Percentiles rank a stretch among this genome's conserved stretches.
Conservation (phyloP, 2,797 vertebrate species). For the Enteromius paludinosus region DNA sequence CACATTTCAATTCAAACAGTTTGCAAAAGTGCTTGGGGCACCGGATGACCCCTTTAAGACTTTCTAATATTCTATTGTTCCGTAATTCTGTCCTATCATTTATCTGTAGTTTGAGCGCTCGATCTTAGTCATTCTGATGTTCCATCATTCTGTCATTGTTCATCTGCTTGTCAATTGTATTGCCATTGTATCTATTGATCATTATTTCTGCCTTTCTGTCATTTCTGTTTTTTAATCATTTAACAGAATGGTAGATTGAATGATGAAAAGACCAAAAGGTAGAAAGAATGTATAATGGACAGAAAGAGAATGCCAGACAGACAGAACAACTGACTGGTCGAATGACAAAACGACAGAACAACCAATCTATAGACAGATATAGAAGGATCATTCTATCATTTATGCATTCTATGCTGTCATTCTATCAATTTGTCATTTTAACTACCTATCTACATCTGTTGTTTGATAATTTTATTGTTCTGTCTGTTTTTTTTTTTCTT, state of each 20-base stretch:
- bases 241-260: neutral
- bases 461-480: neutral
- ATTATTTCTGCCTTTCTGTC: neutral
- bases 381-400: neutral
- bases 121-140: neutral
- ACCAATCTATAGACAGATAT: neutral
- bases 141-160: neutral
- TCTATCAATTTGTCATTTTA: neutral
- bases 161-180: neutral
- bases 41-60: too few relatives aligned
- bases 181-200: neutral
- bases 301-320: neutral
- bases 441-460: neutral
- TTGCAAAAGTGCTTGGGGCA: too few relatives aligned
- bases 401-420: neutral
- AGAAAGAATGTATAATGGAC: neutral
- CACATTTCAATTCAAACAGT: too few relatives aligned
- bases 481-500: neutral
- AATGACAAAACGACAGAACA: neutral
- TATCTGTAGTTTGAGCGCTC: neutral
- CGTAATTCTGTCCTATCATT: neutral
- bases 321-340: constrained; percentile 11
- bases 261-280: neutral
- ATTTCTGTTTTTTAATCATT: neutral
- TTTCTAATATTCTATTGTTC: neutral